Conservation (phyloP, 2,888 invertebrate genomes). For the Hemistola chrysoprasaria region DNA sequence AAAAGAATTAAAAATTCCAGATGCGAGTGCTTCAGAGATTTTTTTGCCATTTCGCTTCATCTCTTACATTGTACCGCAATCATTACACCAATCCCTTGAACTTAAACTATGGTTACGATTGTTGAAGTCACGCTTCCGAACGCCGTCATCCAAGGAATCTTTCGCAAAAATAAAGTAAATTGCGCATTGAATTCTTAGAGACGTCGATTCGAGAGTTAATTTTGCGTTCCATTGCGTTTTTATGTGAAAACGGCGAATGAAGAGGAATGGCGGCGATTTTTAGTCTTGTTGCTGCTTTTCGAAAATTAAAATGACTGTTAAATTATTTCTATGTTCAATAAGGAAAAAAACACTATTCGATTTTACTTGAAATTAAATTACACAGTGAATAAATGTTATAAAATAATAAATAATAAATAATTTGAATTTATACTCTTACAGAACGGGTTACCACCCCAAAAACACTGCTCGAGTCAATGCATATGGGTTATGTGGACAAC, state of each 20-base stretch:
- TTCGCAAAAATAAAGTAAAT: constrained; percentile 46
- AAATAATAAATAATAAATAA: no score
- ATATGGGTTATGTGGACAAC: no score
- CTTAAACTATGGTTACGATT: constrained; percentile 52
- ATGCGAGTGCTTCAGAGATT: no score
- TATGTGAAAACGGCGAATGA: constrained; percentile 29
- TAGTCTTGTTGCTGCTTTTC: constrained; percentile 1
- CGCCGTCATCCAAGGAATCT: constrained; percentile 38
- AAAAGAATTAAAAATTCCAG: no score
- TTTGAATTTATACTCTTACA: no score
- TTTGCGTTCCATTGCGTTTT: constrained; percentile 38
- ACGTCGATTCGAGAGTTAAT: constrained; percentile 29
- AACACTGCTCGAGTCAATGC: no score
- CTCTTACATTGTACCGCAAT: constrained; percentile 25
- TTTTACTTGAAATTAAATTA: no score
- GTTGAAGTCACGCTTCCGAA: constrained; percentile 46
- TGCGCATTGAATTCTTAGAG: constrained; percentile 32
- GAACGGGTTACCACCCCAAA: no score
- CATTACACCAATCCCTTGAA: constrained; percentile 46
- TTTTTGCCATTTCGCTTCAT: not conserved
- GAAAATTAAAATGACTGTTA: constrained; percentile 5
- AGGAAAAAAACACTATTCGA: no score
- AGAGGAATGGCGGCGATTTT: constrained; percentile 25
- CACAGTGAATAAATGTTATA: no score
- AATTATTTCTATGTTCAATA: no score